Conservation (phyloP, 2,888 invertebrate genomes). For the Ptychoptera albimana region DNA sequence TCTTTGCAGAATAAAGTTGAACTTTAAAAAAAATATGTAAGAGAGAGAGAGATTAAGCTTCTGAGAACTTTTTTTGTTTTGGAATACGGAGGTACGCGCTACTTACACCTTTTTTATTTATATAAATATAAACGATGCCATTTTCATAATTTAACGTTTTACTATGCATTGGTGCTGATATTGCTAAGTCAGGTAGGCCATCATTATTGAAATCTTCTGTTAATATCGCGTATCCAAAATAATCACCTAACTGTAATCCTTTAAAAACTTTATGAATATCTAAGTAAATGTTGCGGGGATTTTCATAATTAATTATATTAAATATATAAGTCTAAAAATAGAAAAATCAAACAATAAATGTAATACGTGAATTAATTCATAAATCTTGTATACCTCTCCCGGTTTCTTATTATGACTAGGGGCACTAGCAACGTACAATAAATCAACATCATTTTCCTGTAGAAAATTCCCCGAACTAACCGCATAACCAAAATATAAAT, state of each 20-base stretch:
- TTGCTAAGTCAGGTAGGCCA: conserved; percentile 41
- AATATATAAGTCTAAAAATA: too few species aligned
- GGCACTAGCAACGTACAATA: conserved; percentile 27
- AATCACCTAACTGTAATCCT: conserved; percentile 42
- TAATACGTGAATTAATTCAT: too few species aligned
- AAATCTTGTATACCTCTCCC: conserved; percentile 20
- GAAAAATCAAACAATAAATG: too few species aligned
- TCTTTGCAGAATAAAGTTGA: conserved; percentile 11
- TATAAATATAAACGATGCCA: conserved; percentile 29
- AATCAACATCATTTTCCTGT: conserved; percentile 15
- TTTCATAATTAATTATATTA: too few species aligned
- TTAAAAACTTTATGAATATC: conserved; percentile 14
- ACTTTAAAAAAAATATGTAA: too few species aligned
- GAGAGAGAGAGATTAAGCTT: too few species aligned
- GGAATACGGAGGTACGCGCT: not conserved
- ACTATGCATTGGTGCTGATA: conserved; percentile 41
- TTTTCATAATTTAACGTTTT: conserved; percentile 26
- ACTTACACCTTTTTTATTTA: conserved; percentile 29
- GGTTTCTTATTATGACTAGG: conserved; percentile 29
- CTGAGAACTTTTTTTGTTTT: too few species aligned
- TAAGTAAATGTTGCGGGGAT: too few species aligned
- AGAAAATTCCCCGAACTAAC: conserved; percentile 28
- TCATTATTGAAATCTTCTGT: conserved; percentile 47
- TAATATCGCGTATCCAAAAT: conserved; percentile 45
- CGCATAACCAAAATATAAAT: conserved; percentile 30